Conservation (phyloP, 2,113 vertebrate genomes). For the Pandion haliaetus region DNA sequence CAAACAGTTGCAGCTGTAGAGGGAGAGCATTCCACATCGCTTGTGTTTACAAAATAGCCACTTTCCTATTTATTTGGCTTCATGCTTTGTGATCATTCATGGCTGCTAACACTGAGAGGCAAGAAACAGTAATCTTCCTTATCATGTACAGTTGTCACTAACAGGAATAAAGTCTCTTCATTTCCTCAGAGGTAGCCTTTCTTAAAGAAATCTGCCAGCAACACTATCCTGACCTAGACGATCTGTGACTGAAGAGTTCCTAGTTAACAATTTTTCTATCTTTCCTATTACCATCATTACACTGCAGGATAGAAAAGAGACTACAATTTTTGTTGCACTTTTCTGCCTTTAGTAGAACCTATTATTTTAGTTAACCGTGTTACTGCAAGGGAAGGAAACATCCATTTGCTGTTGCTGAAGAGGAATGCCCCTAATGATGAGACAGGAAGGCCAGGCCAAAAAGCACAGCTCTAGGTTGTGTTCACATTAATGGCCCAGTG, state of each 20-base stretch:
- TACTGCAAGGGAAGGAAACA: background rate
- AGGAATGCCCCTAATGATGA: background rate
- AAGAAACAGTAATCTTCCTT: background rate
- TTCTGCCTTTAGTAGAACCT: background rate
- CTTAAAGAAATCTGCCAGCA: background rate
- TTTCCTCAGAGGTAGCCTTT: background rate
- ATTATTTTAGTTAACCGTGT: background rate
- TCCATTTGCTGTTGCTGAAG: background rate
- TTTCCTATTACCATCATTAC: background rate
- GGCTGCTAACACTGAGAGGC: background rate
- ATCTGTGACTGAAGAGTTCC: background rate
- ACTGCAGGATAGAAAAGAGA: background rate
- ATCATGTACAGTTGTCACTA: background rate
- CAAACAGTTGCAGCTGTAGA: background rate
- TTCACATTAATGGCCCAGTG: background rate
- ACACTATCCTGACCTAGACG: background rate
- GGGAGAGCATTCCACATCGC: background rate
- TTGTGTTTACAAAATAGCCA: background rate
- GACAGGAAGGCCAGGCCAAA: background rate
- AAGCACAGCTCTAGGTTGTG: background rate
- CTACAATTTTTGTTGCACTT: background rate
- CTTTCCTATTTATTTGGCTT: background rate
- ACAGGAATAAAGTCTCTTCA: background rate
- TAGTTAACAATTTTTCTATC: background rate
- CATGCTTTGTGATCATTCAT: background rate